Conservation (phyloP, 2,113 vertebrate genomes). For the Brachionichthys hirsutus region DNA sequence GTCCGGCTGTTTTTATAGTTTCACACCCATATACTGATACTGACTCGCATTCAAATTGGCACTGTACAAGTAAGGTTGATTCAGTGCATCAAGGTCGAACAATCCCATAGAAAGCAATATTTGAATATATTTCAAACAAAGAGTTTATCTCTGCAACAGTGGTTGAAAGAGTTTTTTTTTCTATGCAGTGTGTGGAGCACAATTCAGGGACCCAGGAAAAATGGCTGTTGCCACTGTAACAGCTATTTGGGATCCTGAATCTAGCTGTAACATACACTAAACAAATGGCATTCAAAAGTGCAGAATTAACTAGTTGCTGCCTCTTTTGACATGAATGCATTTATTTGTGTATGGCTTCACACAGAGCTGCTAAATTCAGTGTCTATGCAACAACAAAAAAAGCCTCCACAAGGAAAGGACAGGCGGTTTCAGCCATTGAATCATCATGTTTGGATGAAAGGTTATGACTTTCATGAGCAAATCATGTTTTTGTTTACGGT, state of each 20-base stretch:
- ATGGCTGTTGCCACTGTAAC: background rate
- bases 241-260: constrained; percentile 21
- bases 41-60: no score
- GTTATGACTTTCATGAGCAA: background rate
- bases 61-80: no score
- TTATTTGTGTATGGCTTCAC: constrained; percentile 37
- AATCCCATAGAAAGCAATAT: no score
- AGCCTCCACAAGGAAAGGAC: background rate
- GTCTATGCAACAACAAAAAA: constrained; percentile 6
- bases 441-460: constrained; percentile 10
- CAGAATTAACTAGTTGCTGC: constrained; percentile 2
- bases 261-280: constrained; percentile 13
- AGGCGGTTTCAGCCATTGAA: constrained; percentile 9
- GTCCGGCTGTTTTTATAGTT: no score
- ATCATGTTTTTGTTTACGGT: constrained; percentile 36
- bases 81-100: no score
- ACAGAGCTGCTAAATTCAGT: constrained; percentile 22
- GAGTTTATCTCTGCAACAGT: background rate
- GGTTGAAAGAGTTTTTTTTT: constrained; percentile 64
- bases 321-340: constrained; percentile 25
- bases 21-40: no score
- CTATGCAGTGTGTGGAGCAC: background rate
- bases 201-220: constrained; percentile 19
- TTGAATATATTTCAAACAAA: constrained; percentile 41
- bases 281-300: constrained; percentile 35